Evolutionary conservation across 2,797 vertebrate genomes (phyloP).

Genomic region (Pangasius krempfi): DNA sequence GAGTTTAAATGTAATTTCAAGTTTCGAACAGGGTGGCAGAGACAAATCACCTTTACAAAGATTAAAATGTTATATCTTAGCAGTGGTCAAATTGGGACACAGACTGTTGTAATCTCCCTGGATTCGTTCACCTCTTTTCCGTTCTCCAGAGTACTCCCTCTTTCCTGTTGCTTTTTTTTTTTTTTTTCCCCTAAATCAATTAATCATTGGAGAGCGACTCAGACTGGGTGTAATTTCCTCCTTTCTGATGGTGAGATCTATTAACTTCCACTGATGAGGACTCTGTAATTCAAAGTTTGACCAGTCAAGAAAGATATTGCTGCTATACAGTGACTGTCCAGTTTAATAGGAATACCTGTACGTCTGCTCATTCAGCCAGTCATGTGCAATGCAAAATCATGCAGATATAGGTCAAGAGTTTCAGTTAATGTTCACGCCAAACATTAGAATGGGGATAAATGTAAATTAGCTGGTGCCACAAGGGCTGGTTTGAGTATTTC

Average conservation of each 20-base stretch:
- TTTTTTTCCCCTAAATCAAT: constrained; percentile 64
- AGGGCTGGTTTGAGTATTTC: neutral
- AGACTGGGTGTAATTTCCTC: constrained; percentile 77
- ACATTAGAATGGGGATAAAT: neutral
- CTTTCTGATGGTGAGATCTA: constrained; percentile 74
- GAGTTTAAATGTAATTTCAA: constrained; percentile 7
- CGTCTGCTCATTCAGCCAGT: too few species aligned
- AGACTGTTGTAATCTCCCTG: constrained; percentile 56
- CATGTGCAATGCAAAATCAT: too few species aligned
- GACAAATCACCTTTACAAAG: constrained; percentile 45
- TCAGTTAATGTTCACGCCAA: neutral
- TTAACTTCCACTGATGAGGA: constrained; percentile 71
- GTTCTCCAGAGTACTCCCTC: constrained; percentile 59
- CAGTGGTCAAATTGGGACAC: constrained; percentile 72
- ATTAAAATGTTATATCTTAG: constrained; percentile 65
- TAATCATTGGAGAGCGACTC: constrained; percentile 72
- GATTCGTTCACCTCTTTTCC: constrained; percentile 69
- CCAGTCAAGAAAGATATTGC: neutral
- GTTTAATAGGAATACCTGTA: constrained; percentile 6
- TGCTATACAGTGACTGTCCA: neutral
- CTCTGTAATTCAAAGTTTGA: constrained; percentile 24
- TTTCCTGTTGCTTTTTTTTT: constrained; percentile 13
- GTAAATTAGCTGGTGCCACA: neutral
- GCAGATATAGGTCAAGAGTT: neutral
- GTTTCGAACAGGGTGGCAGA: neutral